A percentile compares a stretch with the other conserved stretches of the same genome.
These are phyloP conservation scores for Phyllotis vaccarum DNA, from an alignment of 2,797 vertebrate genomes.

Conservation along the genomic window DNA sequence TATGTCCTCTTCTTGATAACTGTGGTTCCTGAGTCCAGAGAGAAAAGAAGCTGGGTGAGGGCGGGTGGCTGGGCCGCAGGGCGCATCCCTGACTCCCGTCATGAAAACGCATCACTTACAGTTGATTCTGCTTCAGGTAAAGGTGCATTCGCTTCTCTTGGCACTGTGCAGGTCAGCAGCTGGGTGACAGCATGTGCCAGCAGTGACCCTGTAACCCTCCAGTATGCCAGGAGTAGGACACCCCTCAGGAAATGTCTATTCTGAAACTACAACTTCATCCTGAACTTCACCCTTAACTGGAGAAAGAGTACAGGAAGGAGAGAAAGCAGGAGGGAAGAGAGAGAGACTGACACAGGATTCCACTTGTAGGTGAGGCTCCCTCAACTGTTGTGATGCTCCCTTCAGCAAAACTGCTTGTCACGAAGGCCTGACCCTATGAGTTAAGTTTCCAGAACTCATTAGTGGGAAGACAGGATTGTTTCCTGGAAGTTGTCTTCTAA, in stretches of 20 bases:
- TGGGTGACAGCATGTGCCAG: not conserved
- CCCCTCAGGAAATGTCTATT: not conserved
- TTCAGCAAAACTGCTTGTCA: too few species aligned
- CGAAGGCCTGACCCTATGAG: not conserved
- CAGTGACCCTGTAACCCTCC: not conserved
- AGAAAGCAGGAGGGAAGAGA: too few species aligned
- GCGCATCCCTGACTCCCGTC: accelerated
- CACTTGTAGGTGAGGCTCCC: not conserved
- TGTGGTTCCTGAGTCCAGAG: slow-evolving; percentile 46
- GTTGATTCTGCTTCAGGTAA: not conserved
- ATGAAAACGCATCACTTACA: accelerated
- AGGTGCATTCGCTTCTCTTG: not conserved
- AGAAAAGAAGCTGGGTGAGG: slow-evolving; percentile 8
- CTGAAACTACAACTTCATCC: not conserved
- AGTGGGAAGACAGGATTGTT: not conserved
- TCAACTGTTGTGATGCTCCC: not conserved
- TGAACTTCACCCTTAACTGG: not conserved
- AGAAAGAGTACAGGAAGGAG: not conserved
- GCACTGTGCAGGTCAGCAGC: not conserved
- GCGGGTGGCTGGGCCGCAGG: accelerated
- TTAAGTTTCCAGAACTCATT: not conserved
- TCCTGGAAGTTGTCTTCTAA: not conserved
- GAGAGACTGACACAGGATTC: not conserved
- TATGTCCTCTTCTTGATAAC: slow-evolving; percentile 46
- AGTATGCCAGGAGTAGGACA: not conserved